These are phyloP conservation scores for Indicator maculatus DNA, from an alignment of 2,113 vertebrate genomes.

Conservation along the genomic window DNA sequence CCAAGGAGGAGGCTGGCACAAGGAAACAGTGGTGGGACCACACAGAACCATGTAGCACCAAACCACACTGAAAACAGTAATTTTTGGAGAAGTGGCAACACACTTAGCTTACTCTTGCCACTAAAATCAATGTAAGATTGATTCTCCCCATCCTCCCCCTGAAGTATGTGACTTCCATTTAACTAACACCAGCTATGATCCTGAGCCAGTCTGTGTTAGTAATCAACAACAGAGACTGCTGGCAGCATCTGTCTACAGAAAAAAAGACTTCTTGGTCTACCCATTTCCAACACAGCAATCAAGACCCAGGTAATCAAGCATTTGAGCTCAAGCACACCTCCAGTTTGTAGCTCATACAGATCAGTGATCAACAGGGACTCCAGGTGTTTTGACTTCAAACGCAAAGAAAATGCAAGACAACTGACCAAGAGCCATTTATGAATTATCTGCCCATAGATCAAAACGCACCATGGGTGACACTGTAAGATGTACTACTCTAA, in stretches of 20 bases:
- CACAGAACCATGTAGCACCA: rapidly evolving
- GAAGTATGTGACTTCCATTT: not conserved
- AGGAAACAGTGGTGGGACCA: not conserved
- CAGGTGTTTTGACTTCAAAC: conserved; percentile 7
- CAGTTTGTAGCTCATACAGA: not conserved
- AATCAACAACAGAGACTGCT: not conserved
- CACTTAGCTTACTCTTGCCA: not conserved
- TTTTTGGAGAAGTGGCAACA: not conserved
- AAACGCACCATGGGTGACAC: not conserved
- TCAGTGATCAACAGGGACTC: not conserved
- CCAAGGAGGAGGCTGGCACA: not conserved
- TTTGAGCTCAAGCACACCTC: not conserved
- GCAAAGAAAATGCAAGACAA: not conserved
- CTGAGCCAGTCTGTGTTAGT: not conserved
- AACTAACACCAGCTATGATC: not conserved
- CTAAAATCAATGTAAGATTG: not conserved
- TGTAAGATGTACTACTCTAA: not conserved
- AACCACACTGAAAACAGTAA: not conserved
- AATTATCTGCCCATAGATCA: not conserved
- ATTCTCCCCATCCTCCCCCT: not conserved
- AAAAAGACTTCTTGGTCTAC: not conserved
- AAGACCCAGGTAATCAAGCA: not conserved
- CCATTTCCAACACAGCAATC: not conserved
- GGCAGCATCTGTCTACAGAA: not conserved
- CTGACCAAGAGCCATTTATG: not conserved